These are phyloP conservation scores for Plutomurus gul DNA, from an alignment of 1,140 invertebrate species.

Conservation along the genomic window DNA sequence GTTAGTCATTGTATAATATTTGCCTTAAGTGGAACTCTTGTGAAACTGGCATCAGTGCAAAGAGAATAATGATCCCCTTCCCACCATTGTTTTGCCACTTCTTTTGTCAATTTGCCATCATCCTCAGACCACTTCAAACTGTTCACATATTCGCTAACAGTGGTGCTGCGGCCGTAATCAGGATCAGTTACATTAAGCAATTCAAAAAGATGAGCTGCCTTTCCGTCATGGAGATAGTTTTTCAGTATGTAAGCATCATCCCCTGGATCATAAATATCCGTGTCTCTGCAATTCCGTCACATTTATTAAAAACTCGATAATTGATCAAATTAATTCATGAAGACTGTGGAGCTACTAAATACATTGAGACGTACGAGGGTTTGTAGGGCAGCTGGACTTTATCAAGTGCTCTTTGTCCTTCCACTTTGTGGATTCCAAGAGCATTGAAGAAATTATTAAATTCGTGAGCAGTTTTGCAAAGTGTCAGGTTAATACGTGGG, in stretches of 20 bases:
- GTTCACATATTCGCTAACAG: conserved; percentile 31
- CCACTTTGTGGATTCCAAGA: conserved; percentile 7
- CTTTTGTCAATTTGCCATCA: conserved; percentile 14
- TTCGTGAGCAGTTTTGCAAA: conserved; percentile 60
- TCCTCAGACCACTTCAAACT: not conserved
- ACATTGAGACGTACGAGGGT: not conserved
- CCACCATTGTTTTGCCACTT: conserved; percentile 33
- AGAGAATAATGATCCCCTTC: conserved; percentile 31
- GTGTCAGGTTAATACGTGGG: conserved; percentile 72
- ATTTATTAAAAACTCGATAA: not conserved
- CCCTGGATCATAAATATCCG: conserved; percentile 17
- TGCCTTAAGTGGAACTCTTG: conserved; percentile 37
- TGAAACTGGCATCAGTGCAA: conserved; percentile 1
- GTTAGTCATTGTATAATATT: no score
- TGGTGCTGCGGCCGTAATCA: not conserved
- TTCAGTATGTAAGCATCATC: conserved; percentile 41
- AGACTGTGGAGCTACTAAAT: not conserved
- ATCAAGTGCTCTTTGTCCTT: not conserved
- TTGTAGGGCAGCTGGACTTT: conserved; percentile 35
- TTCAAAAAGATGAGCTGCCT: not conserved
- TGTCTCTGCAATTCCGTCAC: not conserved
- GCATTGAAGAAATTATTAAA: conserved; percentile 45
- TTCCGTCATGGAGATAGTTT: not conserved
- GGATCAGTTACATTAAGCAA: conserved; percentile 22
- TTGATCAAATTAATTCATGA: not conserved